Evolutionary conservation across 2,888 invertebrate species (phyloP).

Genomic region (Drosophila siamana): DNA sequence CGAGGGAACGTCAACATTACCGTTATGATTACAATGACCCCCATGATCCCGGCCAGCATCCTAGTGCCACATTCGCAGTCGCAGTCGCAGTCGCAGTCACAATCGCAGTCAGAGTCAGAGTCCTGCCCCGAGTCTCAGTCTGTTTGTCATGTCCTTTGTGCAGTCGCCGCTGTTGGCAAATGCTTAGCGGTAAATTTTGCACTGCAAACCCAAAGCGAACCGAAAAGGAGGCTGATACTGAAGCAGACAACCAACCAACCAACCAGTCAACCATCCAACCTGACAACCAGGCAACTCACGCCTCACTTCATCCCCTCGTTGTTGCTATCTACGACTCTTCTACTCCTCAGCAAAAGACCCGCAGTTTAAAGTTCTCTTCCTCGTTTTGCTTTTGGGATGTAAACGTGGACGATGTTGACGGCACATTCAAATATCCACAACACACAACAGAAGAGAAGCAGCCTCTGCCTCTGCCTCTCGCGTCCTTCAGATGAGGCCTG

Average conservation of each 20-base stretch:
- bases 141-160: constrained; percentile 66
- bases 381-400: constrained; percentile 39
- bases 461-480: no score
- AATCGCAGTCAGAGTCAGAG: constrained; percentile 10
- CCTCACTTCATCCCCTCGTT: constrained; percentile 39
- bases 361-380: constrained; percentile 66
- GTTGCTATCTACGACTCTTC: constrained; percentile 37
- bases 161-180: constrained; percentile 64
- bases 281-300: constrained; percentile 20
- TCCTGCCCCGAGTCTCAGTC: constrained; percentile 12
- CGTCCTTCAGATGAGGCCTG: constrained; percentile 3
- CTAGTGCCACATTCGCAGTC: constrained; percentile 9
- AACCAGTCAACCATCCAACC: constrained; percentile 16
- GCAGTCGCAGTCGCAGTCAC: constrained; percentile 5
- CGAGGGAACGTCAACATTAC: constrained; percentile 58
- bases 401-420: constrained; percentile 42
- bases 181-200: constrained; percentile 74
- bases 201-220: constrained; percentile 39
- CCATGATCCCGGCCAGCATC: constrained; percentile 74
- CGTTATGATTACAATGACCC: constrained; percentile 81
- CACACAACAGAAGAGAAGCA: constrained; percentile 38
- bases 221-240: constrained; percentile 20
- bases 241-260: constrained; percentile 30
- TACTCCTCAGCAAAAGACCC: constrained; percentile 48
- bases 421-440: constrained; percentile 49